A percentile compares a stretch with the other conserved stretches of the same genome.
Conservation (phyloP, 35 echinoderm and acorn worm species). For the Patiria miniata region DNA sequence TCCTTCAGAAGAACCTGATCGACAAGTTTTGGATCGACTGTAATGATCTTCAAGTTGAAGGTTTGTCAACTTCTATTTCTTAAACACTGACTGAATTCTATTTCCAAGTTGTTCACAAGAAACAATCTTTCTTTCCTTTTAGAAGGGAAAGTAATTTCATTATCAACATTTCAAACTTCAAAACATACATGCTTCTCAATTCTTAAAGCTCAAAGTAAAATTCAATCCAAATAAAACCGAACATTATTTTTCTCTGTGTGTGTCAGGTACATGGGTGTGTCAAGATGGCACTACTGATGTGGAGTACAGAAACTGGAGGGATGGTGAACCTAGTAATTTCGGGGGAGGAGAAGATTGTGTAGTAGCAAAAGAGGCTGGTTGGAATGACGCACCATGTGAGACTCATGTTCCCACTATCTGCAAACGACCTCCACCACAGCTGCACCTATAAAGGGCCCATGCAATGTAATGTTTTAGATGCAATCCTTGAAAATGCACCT, state of each 20-base stretch:
- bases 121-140: too few relatives aligned
- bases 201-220: too few relatives aligned
- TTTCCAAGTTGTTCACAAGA: too few relatives aligned
- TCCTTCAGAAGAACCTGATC: not conserved
- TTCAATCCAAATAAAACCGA: not conserved
- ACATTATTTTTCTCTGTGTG: not conserved
- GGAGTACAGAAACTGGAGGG: not conserved
- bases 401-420: not conserved
- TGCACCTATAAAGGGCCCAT: not conserved
- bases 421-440: not conserved
- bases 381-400: not conserved
- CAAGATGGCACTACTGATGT: not conserved
- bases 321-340: not conserved
- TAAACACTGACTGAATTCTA: not conserved
- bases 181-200: too few relatives aligned
- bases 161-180: too few relatives aligned
- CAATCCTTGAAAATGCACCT: too few relatives aligned
- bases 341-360: not conserved
- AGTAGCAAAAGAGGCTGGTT: not conserved
- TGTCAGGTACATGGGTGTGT: not conserved
- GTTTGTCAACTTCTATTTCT: not conserved
- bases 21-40: not conserved
- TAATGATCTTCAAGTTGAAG: not conserved
- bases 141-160: too few relatives aligned
- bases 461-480: too few relatives aligned